Evolutionary conservation across 2,888 invertebrate genomes (phyloP), one percentile per base, ranked within the genome.

Genomic region (Yponomeuta sedellus): DNA sequence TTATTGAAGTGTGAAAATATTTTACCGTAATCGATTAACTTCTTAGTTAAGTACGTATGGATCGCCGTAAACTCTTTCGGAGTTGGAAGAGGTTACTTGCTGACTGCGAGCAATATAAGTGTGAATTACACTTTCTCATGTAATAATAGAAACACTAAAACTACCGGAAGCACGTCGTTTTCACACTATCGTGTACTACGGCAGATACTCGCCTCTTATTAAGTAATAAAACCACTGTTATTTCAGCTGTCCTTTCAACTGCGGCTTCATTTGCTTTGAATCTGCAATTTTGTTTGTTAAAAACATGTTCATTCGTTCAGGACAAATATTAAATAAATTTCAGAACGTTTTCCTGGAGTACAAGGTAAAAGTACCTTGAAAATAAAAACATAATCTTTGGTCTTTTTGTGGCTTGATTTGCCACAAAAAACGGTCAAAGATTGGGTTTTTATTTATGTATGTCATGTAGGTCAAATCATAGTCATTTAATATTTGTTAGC

Each of bases 181-280:
- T 75, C 75, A 74, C 75, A 74, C 73, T 70, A 71, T 71, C 72
- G 65, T 70, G 70, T 71, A 74, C 66, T 70, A 72, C 73, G 76
- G 74, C 77, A 81, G 77, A 78, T 73, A 79, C 78, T 77, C 70
- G 70, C 44, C 80, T 79, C 81, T 85, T 84, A 86, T 85, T 86
- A 83, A 83, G 84, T 83, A 82, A 86, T 87, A 82, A 85, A 86
- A 81, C 75, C 1, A 52, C 16, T 52, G 44, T 52, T 52, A 12
- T 52, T 52, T 52, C 44, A 52, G 44, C 16, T 1, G 44, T 16
- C 44, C 16, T 16, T 16, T 5, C 44, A 5, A 6, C 44, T 34
- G 16, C 44, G 44, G 12, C 44, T 52, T 12, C 3, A 16, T 52
- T 52, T 52, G 44, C 16, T 78, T 74, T 52, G 44, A 52, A 52